Conservation (phyloP, 2,797 vertebrate genomes). For the Gadopsis marmoratus region DNA sequence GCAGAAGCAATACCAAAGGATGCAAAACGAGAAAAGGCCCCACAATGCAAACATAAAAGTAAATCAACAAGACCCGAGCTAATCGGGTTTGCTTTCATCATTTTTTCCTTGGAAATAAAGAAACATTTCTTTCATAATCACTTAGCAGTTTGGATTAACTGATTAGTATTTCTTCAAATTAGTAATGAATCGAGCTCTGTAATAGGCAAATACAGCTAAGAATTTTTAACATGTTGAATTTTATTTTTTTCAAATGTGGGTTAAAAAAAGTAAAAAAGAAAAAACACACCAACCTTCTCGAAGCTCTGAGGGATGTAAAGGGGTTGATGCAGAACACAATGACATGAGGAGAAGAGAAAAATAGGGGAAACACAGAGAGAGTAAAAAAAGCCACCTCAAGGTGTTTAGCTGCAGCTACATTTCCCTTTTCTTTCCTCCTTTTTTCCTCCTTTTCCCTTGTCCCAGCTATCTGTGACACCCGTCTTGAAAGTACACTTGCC, state of each 20-base stretch:
- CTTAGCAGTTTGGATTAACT: slow-evolving; percentile 84
- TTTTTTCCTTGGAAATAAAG: slow-evolving; percentile 83
- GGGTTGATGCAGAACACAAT: slow-evolving; percentile 99
- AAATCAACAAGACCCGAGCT: slow-evolving; percentile 88
- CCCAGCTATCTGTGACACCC: slow-evolving; percentile 82
- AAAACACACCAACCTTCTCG: slow-evolving; percentile 99
- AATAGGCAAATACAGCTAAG: slow-evolving; percentile 81
- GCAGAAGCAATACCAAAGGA: slow-evolving; percentile 98
- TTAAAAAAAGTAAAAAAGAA: slow-evolving; percentile 99
- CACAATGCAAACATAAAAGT: slow-evolving; percentile 97
- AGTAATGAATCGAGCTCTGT: slow-evolving; percentile 79
- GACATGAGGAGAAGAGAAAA: slow-evolving; percentile 99
- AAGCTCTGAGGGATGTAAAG: slow-evolving; percentile 99
- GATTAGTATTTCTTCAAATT: slow-evolving; percentile 83
- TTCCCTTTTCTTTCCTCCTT: slow-evolving; percentile 85
- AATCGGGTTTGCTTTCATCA: slow-evolving; percentile 90
- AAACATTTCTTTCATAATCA: slow-evolving; percentile 81
- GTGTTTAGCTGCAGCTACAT: slow-evolving; percentile 95
- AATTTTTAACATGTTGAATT: slow-evolving; percentile 83
- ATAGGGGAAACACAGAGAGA: slow-evolving; percentile 99
- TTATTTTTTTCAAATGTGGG: slow-evolving; percentile 92
- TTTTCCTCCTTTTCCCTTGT: slow-evolving; percentile 65
- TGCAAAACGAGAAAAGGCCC: slow-evolving; percentile 97
- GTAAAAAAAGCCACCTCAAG: slow-evolving; percentile 99
- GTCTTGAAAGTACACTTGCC: slow-evolving; percentile 80